Evolutionary conservation across 2,888 invertebrate genomes (phyloP).

Genomic region (Drosophila multiciliata): DNA sequence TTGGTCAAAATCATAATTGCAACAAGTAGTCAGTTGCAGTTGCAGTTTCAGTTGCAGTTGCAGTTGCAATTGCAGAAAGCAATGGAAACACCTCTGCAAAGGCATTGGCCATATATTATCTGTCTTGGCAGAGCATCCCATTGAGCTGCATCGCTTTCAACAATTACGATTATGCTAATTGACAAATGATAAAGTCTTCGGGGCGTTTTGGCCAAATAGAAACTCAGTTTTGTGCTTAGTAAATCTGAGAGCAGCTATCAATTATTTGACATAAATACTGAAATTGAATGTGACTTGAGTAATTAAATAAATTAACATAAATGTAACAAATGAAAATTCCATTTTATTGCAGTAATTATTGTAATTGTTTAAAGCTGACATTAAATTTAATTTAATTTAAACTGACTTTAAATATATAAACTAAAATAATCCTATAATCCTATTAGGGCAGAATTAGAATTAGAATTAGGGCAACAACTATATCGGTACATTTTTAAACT

Average conservation of each 20-base stretch:
- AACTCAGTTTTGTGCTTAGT: neutral
- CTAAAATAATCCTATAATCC: neutral
- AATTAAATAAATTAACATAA: neutral
- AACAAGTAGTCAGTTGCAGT: conserved; percentile 33
- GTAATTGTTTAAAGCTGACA: neutral
- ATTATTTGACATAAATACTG: neutral
- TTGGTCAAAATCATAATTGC: conserved; percentile 71
- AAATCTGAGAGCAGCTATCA: neutral
- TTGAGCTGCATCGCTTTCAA: conserved; percentile 12
- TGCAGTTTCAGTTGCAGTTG: neutral
- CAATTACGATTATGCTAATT: conserved; percentile 36
- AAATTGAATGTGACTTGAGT: neutral
- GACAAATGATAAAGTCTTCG: conserved; percentile 25
- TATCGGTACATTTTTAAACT: neutral
- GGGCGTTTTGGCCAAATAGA: conserved; percentile 23
- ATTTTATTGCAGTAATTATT: neutral
- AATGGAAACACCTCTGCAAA: conserved; percentile 21
- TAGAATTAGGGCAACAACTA: no score
- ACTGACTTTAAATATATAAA: neutral
- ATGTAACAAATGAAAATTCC: neutral
- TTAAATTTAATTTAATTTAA: neutral
- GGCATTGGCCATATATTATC: conserved; percentile 19
- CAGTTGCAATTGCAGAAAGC: conserved; percentile 12
- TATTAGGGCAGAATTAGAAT: no score
- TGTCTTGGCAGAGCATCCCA: neutral